Evolutionary conservation across 2,113 vertebrate species (phyloP).

Genomic region (Triplophysa rosa): DNA sequence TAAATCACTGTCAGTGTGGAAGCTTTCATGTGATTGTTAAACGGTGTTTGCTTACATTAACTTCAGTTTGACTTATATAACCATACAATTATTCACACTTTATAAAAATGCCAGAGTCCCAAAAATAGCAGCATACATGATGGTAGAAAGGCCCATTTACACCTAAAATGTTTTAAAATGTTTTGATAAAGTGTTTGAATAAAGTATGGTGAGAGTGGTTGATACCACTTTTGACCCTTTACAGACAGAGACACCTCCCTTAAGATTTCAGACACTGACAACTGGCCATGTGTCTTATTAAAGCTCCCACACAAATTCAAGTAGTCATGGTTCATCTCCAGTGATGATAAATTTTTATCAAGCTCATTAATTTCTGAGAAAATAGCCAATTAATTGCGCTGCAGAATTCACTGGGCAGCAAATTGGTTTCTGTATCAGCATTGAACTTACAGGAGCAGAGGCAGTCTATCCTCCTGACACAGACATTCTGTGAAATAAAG

Average conservation of each 20-base stretch:
- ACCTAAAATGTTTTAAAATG: too few species aligned
- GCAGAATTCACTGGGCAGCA: slow-evolving; percentile 67
- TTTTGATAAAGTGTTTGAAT: too few species aligned
- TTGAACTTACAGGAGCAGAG: slow-evolving; percentile 46
- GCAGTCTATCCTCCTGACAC: slow-evolving; percentile 35
- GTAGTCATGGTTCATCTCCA: slow-evolving; percentile 34
- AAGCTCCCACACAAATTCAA: slow-evolving; percentile 29
- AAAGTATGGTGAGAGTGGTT: neutral
- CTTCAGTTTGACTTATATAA: neutral
- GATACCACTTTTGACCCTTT: neutral
- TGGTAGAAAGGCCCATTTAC: neutral
- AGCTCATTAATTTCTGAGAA: slow-evolving; percentile 73
- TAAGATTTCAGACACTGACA: slow-evolving; percentile 23
- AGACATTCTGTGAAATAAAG: slow-evolving; percentile 20
- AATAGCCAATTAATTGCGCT: slow-evolving; percentile 73
- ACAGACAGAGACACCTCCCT: slow-evolving; percentile 5
- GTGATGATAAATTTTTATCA: slow-evolving; percentile 66
- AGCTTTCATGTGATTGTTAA: neutral
- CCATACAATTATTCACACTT: too few species aligned
- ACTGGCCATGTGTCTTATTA: slow-evolving; percentile 48
- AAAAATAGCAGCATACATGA: neutral
- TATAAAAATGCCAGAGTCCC: too few species aligned
- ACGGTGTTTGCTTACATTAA: neutral
- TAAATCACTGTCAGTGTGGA: neutral
- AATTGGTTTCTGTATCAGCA: slow-evolving; percentile 69